These are phyloP conservation scores for Lipotes vexillifer DNA, from an alignment of 2,113 vertebrate species.

Conservation along the genomic window DNA sequence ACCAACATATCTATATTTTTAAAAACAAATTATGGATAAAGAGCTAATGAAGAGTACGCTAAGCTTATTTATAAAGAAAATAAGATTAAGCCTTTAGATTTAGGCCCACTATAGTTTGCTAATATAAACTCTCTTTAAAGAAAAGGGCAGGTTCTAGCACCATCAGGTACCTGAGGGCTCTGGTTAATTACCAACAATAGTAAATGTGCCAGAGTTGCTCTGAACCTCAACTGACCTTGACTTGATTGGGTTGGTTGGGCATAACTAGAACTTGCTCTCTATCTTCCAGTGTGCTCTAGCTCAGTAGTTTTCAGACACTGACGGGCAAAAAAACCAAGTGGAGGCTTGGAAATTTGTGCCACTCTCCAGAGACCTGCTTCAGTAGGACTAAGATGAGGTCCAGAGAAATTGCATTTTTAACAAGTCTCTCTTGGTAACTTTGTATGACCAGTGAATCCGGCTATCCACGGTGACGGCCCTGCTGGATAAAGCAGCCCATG, in stretches of 20 bases:
- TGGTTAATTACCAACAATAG: background rate
- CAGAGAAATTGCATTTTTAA: background rate
- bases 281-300: background rate
- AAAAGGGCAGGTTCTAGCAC: background rate
- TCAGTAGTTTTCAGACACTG: background rate
- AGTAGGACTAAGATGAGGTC: background rate
- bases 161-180: background rate
- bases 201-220: background rate
- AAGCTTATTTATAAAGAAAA: background rate
- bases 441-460: background rate
- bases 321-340: background rate
- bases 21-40: background rate
- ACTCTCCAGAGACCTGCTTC: background rate
- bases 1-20: background rate
- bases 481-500: too few species aligned
- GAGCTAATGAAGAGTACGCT: background rate
- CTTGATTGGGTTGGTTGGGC: background rate
- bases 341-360: background rate
- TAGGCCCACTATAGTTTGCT: background rate
- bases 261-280: background rate
- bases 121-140: background rate
- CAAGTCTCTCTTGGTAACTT: background rate
- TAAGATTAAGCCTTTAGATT: background rate
- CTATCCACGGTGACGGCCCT: too few species aligned
- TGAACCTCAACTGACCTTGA: background rate